phyloP scores from a whole-genome alignment of 2,888 invertebrate species.

The Entomobrya multifasciata region DNA sequence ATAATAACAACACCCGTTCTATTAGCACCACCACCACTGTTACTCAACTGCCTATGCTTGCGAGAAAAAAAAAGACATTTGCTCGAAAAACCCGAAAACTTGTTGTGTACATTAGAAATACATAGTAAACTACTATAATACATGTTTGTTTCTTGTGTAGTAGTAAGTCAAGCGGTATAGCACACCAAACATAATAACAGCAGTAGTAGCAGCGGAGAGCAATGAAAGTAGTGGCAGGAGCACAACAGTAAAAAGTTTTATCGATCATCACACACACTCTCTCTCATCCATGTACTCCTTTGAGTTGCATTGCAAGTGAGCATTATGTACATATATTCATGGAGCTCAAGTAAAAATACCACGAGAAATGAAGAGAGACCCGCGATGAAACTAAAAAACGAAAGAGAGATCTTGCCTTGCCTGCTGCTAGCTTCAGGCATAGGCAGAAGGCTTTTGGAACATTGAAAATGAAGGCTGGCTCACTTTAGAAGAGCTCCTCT shows the following conservation, averaged over 20 bases:
- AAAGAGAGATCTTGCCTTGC: not conserved
- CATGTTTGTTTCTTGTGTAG: too few species aligned
- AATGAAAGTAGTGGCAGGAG: slow-evolving; percentile 3
- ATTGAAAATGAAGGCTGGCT: not conserved
- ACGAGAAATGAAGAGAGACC: slow-evolving; percentile 27
- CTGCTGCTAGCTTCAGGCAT: slow-evolving; percentile 21
- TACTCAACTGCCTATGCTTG: not conserved
- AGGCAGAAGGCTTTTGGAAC: too few species aligned
- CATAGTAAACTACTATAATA: too few species aligned
- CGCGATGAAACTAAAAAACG: not conserved
- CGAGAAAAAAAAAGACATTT: slow-evolving; percentile 56
- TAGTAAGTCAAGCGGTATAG: slow-evolving; percentile 19
- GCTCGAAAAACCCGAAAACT: slow-evolving; percentile 53
- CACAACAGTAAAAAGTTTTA: slow-evolving; percentile 34
- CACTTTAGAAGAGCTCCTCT: not conserved
- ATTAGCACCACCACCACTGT: slow-evolving; percentile 7
- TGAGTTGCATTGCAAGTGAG: not conserved
- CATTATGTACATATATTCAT: not conserved
- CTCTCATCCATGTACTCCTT: slow-evolving; percentile 5
- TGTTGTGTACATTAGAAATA: slow-evolving; percentile 53
- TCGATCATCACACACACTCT: slow-evolving; percentile 38
- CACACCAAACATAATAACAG: not conserved
- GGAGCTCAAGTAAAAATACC: slow-evolving; percentile 8
- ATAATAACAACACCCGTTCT: slow-evolving; percentile 12
- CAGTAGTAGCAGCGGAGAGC: not conserved